phyloP scores from a whole-genome alignment of 2,888 invertebrate species.

The Dicycla oo region DNA sequence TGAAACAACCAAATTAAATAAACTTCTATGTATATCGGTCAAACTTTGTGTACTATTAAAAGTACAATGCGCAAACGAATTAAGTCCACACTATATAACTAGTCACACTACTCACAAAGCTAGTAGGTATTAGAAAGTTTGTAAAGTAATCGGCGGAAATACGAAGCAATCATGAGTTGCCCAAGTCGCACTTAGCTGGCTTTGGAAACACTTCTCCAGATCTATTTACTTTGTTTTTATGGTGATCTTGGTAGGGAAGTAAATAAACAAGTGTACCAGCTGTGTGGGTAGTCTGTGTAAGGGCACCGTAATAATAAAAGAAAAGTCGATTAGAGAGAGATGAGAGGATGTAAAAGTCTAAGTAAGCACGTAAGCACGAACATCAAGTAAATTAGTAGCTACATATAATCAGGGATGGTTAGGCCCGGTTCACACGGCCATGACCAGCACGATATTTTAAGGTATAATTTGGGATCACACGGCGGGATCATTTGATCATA shows the following conservation, averaged over 20 bases:
- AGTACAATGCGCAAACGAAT: not conserved
- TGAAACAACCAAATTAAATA: not conserved
- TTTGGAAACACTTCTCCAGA: conserved; percentile 23
- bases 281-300: not conserved
- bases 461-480: not conserved
- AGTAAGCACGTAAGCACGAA: not conserved
- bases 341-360: not conserved
- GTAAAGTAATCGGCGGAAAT: conserved; percentile 61
- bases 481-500: not conserved
- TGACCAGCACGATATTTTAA: not conserved
- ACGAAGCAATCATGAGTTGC: conserved; percentile 64
- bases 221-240: conserved; percentile 19
- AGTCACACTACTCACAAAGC: conserved; percentile 19
- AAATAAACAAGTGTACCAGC: conserved; percentile 37
- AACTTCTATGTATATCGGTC: no score
- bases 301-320: conserved; percentile 25
- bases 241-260: conserved; percentile 24
- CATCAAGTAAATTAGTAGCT: not conserved
- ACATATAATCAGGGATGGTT: not conserved
- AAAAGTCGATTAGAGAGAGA: not conserved
- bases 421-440: not conserved
- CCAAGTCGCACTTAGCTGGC: conserved; percentile 46
- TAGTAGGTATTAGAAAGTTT: conserved; percentile 44
- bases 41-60: not conserved
- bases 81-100: conserved; percentile 3